Evolutionary conservation across 2,888 invertebrate genomes (phyloP), one percentile per base, ranked within the genome.

Genomic region (Pheosia tremula): DNA sequence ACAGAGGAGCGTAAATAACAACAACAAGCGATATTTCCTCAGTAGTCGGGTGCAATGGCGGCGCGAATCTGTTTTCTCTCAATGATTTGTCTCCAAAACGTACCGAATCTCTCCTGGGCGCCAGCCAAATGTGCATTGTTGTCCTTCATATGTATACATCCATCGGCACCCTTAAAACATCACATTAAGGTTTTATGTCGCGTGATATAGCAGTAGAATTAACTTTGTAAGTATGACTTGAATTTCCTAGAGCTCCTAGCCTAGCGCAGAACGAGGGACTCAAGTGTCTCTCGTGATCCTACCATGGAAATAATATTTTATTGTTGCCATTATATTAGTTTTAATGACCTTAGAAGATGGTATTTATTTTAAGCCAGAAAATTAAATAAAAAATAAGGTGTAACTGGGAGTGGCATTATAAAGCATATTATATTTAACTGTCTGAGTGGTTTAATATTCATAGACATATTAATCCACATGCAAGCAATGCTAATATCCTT

Each of bases 51-150:
- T 80, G 87, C 89, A 87, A 88, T 87, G 85, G 88, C 79, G 82
- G 87, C 83, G 85, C 83, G 88, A 92, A 91, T 90, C 90, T 91
- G 92, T 91, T 91, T 90, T 90, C 90, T 87, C 86, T 83, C 91
- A 88, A 89, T 89, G 91, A 93, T 92, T 92, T 93, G 92, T 92
- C 92, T 89, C 85, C 82, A 79, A 86, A 87, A 86, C 87, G 87
- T 82, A 86, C 87, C 80, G 82, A 91, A 90, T 91, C 90, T 90
- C 85, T 76, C 85, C 88, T 91, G 93, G 93, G 87, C 77, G 80
- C 64, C 80, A 87, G 92, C 92, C 93, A 93, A 92, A 92, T 89
- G 90, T 88, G 84, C 86, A 87, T 83, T 80, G 77, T 80, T 74
- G 77, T 81, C 87, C 75, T 82, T 72, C 45, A 64, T 71, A 58